Percentiles rank a stretch among this genome's conserved stretches.
These are phyloP conservation scores for Cyprinodon brontotheroides DNA, from an alignment of 2,113 vertebrate genomes.

Conservation along the genomic window DNA sequence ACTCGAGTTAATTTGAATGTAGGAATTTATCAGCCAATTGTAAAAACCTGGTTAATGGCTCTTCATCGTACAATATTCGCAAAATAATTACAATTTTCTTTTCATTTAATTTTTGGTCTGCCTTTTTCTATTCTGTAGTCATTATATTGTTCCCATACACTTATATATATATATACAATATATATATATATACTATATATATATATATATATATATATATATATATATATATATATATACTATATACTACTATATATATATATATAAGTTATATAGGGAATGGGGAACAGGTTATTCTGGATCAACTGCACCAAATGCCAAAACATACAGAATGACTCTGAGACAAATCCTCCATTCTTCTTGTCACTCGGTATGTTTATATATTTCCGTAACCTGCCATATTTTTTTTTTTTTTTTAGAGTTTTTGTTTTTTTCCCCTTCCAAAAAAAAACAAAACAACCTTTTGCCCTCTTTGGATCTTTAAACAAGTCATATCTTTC, in stretches of 20 bases:
- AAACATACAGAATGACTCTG: slow-evolving; percentile 20
- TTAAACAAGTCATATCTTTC: slow-evolving; percentile 45
- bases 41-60: too few species aligned
- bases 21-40: too few species aligned
- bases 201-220: too few species aligned
- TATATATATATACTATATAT: too few species aligned
- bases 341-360: slow-evolving; percentile 42
- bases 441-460: not conserved
- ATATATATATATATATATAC: too few species aligned
- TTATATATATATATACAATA: not conserved
- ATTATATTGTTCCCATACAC: not conserved
- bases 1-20: too few species aligned
- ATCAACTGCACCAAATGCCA: slow-evolving; percentile 26
- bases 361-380: slow-evolving; percentile 12
- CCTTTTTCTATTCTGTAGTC: not conserved
- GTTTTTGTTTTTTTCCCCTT: slow-evolving; percentile 19
- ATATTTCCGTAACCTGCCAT: slow-evolving; percentile 33
- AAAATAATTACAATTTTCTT: not conserved
- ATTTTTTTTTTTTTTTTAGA: slow-evolving; percentile 37
- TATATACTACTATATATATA: too few species aligned
- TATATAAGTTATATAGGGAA: not conserved
- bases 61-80: not conserved
- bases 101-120: not conserved
- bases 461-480: slow-evolving; percentile 11
- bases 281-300: slow-evolving; percentile 33